Conservation (phyloP, 1,140 invertebrate species). For the Conus betulinus region DNA sequence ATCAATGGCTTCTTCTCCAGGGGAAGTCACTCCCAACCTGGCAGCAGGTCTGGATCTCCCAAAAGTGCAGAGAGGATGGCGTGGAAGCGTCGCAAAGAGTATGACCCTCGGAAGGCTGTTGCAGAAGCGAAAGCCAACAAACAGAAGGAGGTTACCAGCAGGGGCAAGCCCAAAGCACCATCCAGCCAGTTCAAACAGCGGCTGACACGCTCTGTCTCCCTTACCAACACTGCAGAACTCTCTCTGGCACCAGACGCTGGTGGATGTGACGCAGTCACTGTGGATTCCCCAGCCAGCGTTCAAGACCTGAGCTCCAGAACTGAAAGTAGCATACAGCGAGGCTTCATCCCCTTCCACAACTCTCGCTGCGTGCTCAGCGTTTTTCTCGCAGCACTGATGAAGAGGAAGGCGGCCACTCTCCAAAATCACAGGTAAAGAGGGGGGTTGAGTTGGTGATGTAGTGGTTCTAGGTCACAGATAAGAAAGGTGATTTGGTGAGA, state of each 20-base stretch:
- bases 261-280: conserved; percentile 41
- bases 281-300: conserved; percentile 57
- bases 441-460: too few relatives aligned
- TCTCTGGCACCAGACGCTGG: conserved; percentile 17
- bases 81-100: conserved; percentile 93
- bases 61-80: conserved; percentile 87
- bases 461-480: too few relatives aligned
- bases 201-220: conserved; percentile 67
- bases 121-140: conserved; percentile 80
- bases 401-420: conserved; percentile 56
- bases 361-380: conserved; percentile 38
- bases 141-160: conserved; percentile 32
- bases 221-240: conserved; percentile 60
- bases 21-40: conserved; percentile 56
- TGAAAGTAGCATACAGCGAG: conserved; percentile 44
- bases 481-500: too few relatives aligned
- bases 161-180: conserved; percentile 21
- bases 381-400: conserved; percentile 62
- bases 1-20: conserved; percentile 56
- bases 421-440: conserved; percentile 55
- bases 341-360: conserved; percentile 48
- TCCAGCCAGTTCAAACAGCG: conserved; percentile 32
- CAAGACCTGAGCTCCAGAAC: conserved; percentile 54
- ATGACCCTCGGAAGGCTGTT: conserved; percentile 90
- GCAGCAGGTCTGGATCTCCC: conserved; percentile 66